Evolutionary conservation across 2,113 vertebrate species (phyloP), one percentile per base, ranked within the genome.

Genomic region (Saimiri boliviensis): DNA sequence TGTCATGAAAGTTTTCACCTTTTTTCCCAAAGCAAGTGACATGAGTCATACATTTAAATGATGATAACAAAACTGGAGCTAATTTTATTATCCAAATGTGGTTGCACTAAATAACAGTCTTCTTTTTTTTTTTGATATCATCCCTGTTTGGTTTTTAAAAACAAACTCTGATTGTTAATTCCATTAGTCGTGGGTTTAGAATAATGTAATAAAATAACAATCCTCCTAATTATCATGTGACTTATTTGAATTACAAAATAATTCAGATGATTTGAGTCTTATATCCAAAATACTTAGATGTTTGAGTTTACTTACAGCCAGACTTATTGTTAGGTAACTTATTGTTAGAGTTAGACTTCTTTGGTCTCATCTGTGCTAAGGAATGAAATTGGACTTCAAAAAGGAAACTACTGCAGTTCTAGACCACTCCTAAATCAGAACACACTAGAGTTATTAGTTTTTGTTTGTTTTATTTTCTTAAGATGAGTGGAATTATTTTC

Each of bases 1-100:
- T 97, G 70, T 84, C 93, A 90, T 76, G 37, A 96, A 93, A 40
- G 10, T 60, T 94, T 94, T 94, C 54, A 89, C 3, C 35, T 77
- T 71, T 45, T 60, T 47, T 93, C 32, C 40, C 42, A 86, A 92
- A 93, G 12, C 14, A 82, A 88, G 27, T 79, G 73, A 63, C 63
- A 92, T 30, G 9, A 84, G 35, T 25, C 74, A 63, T 68, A 80
- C 42, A 79, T 92, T 21, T 42, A 96, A 95, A 89, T 97, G 56
- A 86, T 82, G 73, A 42, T 47, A 86, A 92, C 9, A 54, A 52
- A 68, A 68, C 5, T 88, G 35, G 45, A 87, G 40, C 8, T 84
- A 87, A 74, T 91, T 91, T 92, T 90, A 37, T 93, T 86, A 63
- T 49, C 32, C 74, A 92, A 90, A 27, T 89, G 8, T 73, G 27